Evolutionary conservation across 53 echinoderm and acorn worm species (phyloP).

Genomic region (Hippasteria phrygiana): DNA sequence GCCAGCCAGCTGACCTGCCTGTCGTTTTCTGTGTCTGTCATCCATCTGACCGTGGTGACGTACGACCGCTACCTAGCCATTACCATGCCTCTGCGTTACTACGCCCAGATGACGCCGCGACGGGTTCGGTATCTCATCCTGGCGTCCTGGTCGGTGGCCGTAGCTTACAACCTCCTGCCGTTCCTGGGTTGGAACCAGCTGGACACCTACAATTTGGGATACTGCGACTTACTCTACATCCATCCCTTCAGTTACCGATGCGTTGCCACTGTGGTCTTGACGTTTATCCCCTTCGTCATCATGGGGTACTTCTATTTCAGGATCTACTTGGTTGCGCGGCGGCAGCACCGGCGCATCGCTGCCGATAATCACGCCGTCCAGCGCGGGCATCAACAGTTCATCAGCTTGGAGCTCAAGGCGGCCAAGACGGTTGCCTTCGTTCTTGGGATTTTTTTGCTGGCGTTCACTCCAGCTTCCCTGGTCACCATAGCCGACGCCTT

Average conservation of each 20-base stretch:
- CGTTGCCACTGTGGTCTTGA: background rate
- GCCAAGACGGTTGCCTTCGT: conserved; percentile 74
- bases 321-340: conserved; percentile 28
- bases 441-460: conserved; percentile 69
- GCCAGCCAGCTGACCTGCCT: conserved; percentile 59
- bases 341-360: conserved; percentile 17
- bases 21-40: conserved; percentile 54
- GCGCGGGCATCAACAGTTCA: background rate
- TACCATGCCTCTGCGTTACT: conserved; percentile 68
- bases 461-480: conserved; percentile 70
- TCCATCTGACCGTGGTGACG: conserved; percentile 70
- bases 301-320: conserved; percentile 21
- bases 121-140: conserved; percentile 48
- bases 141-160: conserved; percentile 14
- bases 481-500: conserved; percentile 66
- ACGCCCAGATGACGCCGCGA: conserved; percentile 45
- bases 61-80: conserved; percentile 78
- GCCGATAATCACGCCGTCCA: background rate
- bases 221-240: conserved; percentile 47
- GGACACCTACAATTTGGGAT: background rate
- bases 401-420: conserved; percentile 72
- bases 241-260: conserved; percentile 34
- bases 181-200: conserved; percentile 43
- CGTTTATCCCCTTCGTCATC: background rate
- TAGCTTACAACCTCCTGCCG: conserved; percentile 8